Percentiles rank a stretch among this genome's conserved stretches.
Evolutionary conservation across 1,140 invertebrate species (phyloP).

Genomic region (Eufriesea mexicana): DNA sequence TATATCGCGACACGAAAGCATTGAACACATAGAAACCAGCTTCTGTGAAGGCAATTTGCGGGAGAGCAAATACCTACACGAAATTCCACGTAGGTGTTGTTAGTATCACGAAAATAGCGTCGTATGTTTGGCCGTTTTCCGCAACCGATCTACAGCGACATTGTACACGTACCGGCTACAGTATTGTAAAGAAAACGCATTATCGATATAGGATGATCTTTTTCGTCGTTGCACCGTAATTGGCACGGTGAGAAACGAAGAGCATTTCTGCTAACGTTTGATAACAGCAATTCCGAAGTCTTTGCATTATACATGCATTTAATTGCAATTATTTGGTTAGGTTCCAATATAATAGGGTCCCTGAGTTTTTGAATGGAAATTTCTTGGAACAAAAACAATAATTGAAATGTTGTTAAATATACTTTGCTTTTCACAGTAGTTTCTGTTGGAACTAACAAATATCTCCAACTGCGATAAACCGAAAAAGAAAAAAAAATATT

Average conservation of each 20-base stretch:
- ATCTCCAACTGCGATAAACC: too few species aligned
- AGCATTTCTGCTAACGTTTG: not conserved
- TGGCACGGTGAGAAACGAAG: not conserved
- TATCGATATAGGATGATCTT: not conserved
- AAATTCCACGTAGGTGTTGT: slow-evolving; percentile 46
- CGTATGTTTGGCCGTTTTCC: not conserved
- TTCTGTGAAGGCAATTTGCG: slow-evolving; percentile 39
- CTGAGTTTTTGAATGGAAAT: not conserved
- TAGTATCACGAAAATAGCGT: not conserved
- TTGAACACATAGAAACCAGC: not conserved
- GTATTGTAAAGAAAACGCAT: not conserved
- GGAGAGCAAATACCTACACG: slow-evolving; percentile 21
- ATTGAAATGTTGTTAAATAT: too few species aligned
- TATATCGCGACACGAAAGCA: slow-evolving; percentile 22
- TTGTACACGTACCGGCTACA: not conserved
- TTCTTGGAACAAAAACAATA: too few species aligned
- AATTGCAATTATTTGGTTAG: not conserved
- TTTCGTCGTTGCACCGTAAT: not conserved
- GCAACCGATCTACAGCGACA: not conserved
- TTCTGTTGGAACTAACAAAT: too few species aligned
- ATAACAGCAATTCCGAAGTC: not conserved
- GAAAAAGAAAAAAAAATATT: too few species aligned
- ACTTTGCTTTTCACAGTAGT: too few species aligned
- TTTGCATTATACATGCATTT: not conserved
- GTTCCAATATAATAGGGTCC: too few species aligned